A percentile compares a stretch with the other conserved stretches of the same genome.
phyloP scores from a whole-genome alignment of 2,797 vertebrate genomes.

The Onychomys arenicola region DNA sequence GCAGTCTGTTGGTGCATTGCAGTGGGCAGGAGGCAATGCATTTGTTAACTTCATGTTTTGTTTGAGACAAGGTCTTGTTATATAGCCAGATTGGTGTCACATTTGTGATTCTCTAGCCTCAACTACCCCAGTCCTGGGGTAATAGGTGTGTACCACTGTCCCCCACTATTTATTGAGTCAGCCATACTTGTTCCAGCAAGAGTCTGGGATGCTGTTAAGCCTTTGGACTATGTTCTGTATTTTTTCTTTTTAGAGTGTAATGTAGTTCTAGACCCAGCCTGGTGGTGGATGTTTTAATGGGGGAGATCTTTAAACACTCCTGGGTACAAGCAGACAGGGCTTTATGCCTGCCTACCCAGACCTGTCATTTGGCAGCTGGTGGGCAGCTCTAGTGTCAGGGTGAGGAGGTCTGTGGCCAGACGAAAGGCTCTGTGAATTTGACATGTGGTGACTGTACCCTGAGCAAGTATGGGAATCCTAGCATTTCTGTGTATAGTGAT shows the following conservation, averaged over 20 bases:
- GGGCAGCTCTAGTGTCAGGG: background rate
- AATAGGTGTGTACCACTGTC: background rate
- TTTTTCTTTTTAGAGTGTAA: background rate
- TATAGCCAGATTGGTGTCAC: too few relatives aligned
- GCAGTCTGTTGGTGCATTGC: background rate
- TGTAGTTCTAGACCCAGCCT: background rate
- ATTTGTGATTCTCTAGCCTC: background rate
- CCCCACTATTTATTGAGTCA: background rate
- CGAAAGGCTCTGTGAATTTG: background rate
- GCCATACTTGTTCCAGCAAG: background rate
- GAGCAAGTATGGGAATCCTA: background rate
- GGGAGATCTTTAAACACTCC: background rate
- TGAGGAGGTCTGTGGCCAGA: background rate
- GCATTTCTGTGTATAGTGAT: background rate
- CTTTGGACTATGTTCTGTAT: accelerated
- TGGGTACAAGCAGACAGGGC: background rate
- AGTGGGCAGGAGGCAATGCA: background rate
- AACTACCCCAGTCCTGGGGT: background rate
- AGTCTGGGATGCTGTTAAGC: background rate
- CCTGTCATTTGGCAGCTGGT: too few relatives aligned
- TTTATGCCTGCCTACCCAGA: background rate
- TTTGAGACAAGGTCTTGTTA: background rate
- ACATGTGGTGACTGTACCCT: too few relatives aligned
- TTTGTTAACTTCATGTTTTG: background rate
- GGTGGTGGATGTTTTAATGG: background rate